Percentiles rank a stretch among this genome's conserved stretches.
Conservation (phyloP, 2,113 vertebrate species). For the Gymnorhina tibicen region DNA sequence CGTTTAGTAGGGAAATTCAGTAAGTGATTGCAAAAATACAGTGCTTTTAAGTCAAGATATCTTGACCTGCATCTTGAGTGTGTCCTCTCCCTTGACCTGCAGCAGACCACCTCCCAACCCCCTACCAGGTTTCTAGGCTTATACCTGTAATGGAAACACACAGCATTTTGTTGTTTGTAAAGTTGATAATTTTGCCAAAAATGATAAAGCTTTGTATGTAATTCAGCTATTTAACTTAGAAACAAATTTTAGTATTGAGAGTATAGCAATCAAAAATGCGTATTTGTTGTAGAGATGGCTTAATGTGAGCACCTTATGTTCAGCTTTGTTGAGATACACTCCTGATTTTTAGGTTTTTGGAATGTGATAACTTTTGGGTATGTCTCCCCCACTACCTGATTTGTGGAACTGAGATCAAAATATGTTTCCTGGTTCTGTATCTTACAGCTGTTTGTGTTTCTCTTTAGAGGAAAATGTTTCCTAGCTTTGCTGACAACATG, state of each 20-base stretch:
- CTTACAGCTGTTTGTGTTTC: background rate
- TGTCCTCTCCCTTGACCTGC: background rate
- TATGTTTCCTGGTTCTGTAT: background rate
- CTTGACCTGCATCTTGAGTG: background rate
- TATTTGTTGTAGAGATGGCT: background rate
- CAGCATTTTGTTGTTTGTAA: background rate
- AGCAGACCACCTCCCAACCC: accelerated
- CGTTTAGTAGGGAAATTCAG: background rate
- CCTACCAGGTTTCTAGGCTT: background rate
- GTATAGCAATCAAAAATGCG: background rate
- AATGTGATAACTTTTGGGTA: background rate
- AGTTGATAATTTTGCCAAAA: background rate
- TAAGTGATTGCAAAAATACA: background rate
- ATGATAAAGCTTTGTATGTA: background rate
- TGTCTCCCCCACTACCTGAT: background rate
- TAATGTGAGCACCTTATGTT: background rate
- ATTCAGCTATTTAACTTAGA: background rate
- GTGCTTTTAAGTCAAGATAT: background rate
- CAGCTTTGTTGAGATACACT: background rate
- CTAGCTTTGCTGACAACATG: background rate
- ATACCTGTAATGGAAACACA: background rate
- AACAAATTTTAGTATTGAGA: background rate
- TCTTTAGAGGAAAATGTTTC: background rate
- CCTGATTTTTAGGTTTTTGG: background rate
- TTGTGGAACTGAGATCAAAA: background rate